These are phyloP conservation scores for Sanderia malayensis DNA, from an alignment of 30 jellyfish, hydroid and myxozoan genomes.

Conservation along the genomic window DNA sequence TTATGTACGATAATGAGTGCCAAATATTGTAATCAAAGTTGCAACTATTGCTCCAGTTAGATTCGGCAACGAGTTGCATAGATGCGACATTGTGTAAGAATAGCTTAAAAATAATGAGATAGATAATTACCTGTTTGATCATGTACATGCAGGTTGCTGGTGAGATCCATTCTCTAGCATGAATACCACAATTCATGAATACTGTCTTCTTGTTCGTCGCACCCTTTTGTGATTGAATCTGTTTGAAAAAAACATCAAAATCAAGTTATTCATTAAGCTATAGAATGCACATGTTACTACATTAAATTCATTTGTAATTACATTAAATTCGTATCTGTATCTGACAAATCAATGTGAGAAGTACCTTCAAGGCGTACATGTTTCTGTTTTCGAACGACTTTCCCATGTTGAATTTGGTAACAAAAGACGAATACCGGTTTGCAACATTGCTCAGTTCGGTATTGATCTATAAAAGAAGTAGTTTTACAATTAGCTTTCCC, in stretches of 20 bases:
- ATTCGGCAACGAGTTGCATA: too few species aligned
- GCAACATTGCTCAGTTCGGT: constrained; percentile 55
- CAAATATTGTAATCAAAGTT: too few species aligned
- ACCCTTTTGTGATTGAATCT: constrained; percentile 59
- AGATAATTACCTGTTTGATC: constrained; percentile 80
- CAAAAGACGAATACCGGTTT: constrained; percentile 38
- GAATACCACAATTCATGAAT: constrained; percentile 94
- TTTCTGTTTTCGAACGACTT: constrained; percentile 53
- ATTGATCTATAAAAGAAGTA: constrained; percentile 27
- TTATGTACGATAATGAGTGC: too few species aligned
- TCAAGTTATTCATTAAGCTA: too few species aligned
- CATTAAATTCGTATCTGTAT: too few species aligned
- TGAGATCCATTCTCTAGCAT: constrained; percentile 95
- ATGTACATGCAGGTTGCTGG: constrained; percentile 94
- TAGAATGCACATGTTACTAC: too few species aligned
- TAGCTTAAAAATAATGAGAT: too few species aligned
- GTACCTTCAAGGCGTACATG: constrained; percentile 74
- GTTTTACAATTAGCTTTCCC: too few species aligned
- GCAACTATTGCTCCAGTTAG: too few species aligned
- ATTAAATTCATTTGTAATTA: too few species aligned
- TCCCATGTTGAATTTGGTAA: constrained; percentile 57
- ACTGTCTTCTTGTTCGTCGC: constrained; percentile 55
- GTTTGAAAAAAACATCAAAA: constrained; percentile 1
- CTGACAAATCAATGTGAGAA: too few species aligned
- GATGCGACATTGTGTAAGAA: too few species aligned